Conservation (phyloP, 2,797 vertebrate species). For the Protosalanx chinensis region DNA sequence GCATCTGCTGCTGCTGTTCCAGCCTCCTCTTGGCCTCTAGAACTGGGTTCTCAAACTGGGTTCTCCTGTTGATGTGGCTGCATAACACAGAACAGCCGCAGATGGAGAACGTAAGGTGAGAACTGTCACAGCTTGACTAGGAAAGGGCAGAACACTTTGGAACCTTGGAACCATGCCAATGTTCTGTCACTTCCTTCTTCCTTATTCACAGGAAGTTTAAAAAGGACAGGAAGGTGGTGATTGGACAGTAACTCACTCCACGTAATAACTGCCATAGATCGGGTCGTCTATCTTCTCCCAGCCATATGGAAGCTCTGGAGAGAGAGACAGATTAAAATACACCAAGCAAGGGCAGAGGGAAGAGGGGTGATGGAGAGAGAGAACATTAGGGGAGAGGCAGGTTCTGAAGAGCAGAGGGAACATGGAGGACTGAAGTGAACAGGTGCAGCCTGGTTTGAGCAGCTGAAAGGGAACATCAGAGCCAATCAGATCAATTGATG, state of each 20-base stretch:
- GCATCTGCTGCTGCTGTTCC: conserved; percentile 97
- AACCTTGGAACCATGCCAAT: too few relatives aligned
- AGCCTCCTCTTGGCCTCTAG: conserved; percentile 97
- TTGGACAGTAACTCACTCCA: conserved; percentile 80
- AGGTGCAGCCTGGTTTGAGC: conserved; percentile 49
- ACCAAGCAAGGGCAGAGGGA: background rate
- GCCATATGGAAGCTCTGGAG: conserved; percentile 91
- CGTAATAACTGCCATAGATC: conserved; percentile 91
- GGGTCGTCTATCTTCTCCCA: conserved; percentile 95
- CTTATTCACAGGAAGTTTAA: too few relatives aligned
- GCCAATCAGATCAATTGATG: conserved; percentile 45
- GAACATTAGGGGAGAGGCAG: conserved; percentile 24
- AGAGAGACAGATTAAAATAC: background rate
- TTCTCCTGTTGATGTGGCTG: conserved; percentile 99
- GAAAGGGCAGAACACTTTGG: too few relatives aligned
- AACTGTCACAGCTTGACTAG: background rate
- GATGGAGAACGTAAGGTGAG: background rate
- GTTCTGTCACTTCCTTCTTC: too few relatives aligned
- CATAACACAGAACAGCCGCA: conserved; percentile 48
- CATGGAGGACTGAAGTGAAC: background rate
- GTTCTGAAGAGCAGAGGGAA: background rate
- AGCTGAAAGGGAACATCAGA: conserved; percentile 1
- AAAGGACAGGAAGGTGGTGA: background rate
- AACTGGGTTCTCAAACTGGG: conserved; percentile 99
- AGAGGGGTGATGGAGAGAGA: conserved; percentile 47